These are phyloP conservation scores for Metallyticus violacea DNA, from an alignment of 2,888 invertebrate species.

Conservation along the genomic window DNA sequence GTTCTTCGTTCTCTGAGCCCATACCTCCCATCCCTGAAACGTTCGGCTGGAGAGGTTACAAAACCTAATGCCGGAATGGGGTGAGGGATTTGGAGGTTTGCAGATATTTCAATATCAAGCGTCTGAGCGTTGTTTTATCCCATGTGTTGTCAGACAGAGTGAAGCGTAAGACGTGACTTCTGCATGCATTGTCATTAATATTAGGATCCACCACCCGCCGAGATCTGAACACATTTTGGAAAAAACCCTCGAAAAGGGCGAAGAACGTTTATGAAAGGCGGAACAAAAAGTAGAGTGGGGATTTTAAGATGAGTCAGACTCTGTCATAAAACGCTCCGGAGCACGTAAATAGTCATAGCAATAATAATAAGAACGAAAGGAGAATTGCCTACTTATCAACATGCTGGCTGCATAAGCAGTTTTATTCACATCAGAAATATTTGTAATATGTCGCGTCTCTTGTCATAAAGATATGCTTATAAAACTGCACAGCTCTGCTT, in stretches of 20 bases:
- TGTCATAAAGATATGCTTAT: background rate
- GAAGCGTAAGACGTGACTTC: background rate
- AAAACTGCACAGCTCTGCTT: background rate
- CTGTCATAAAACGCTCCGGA: background rate
- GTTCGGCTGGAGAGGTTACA: background rate
- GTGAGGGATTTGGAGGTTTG: background rate
- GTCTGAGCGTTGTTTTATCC: background rate
- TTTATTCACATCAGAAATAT: background rate
- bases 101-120: constrained; percentile 4
- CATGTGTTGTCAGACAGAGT: background rate
- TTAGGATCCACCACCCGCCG: background rate
- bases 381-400: no score
- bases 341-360: background rate
- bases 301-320: background rate
- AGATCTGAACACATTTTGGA: background rate
- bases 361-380: background rate
- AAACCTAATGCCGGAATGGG: background rate
- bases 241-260: background rate
- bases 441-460: background rate
- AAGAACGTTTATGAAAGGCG: background rate
- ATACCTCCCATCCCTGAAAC: background rate
- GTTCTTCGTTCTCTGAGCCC: background rate
- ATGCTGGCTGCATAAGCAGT: background rate
- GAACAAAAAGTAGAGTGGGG: background rate
- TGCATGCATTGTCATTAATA: background rate